These are phyloP conservation scores for Pristionchus maxplancki DNA, from an alignment of 2,888 invertebrate species.

Conservation along the genomic window DNA sequence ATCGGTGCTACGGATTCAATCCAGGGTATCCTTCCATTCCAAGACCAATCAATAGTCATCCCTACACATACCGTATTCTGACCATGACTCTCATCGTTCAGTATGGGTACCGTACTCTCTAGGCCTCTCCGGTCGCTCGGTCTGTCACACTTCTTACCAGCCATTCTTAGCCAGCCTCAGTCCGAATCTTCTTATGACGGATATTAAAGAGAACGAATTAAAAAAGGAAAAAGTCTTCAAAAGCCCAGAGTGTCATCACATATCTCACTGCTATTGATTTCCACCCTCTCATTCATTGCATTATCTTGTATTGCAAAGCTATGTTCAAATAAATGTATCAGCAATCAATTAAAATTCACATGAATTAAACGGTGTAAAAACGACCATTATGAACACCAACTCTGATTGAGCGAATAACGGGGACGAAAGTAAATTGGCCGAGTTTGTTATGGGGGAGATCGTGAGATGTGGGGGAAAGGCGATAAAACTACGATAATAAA, in stretches of 20 bases:
- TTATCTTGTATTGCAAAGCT: not conserved
- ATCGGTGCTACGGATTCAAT: conserved; percentile 34
- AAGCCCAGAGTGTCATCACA: not conserved
- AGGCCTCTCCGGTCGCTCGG: not conserved
- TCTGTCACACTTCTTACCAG: not conserved
- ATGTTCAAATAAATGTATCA: not conserved
- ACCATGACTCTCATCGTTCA: conserved; percentile 21
- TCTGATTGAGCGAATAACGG: not conserved
- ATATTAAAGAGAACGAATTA: not conserved
- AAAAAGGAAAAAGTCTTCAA: not conserved
- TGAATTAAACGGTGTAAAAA: conserved; percentile 12
- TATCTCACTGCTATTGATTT: not conserved
- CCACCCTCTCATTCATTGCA: not conserved
- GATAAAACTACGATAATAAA: not conserved
- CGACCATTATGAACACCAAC: not conserved
- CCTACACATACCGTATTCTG: not conserved
- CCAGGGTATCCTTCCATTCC: not conserved
- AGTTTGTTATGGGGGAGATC: not conserved
- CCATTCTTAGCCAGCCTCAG: not conserved
- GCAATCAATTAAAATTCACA: conserved; percentile 6
- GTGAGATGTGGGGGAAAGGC: not conserved
- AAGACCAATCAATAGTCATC: conserved; percentile 25
- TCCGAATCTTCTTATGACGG: not conserved
- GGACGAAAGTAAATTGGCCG: not conserved
- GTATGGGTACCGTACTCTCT: conserved; percentile 27